These are phyloP conservation scores for Rafetus swinhoei DNA, from an alignment of 2,113 vertebrate genomes.

Conservation along the genomic window DNA sequence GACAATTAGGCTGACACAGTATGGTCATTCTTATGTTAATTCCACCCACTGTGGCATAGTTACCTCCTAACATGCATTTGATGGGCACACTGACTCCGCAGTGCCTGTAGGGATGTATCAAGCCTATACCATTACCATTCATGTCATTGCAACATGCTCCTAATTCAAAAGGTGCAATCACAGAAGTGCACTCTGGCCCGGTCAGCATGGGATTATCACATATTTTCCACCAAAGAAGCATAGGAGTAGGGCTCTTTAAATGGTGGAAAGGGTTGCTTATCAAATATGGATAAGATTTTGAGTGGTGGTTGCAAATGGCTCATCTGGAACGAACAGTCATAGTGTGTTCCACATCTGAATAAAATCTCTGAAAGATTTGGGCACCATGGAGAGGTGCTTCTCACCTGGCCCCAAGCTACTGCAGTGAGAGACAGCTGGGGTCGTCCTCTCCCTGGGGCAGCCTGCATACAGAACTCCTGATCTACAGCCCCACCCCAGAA, in stretches of 20 bases:
- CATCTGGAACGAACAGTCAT: background rate
- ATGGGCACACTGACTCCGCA: background rate
- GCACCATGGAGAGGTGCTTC: background rate
- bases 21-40: background rate
- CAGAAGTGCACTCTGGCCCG: background rate
- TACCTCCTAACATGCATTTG: background rate
- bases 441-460: too few relatives aligned
- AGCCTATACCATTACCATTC: background rate
- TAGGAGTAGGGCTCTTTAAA: background rate
- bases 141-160: background rate
- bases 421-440: too few relatives aligned
- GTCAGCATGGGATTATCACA: background rate
- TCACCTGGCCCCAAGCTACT: too few relatives aligned
- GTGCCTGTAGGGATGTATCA: background rate
- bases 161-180: background rate
- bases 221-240: rapidly evolving
- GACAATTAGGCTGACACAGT: background rate
- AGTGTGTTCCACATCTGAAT: background rate
- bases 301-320: background rate
- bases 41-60: background rate
- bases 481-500: too few relatives aligned
- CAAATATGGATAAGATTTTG: background rate
- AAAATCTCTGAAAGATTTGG: background rate
- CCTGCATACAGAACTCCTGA: too few relatives aligned
- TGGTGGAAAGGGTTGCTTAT: rapidly evolving